A percentile compares a stretch with the other conserved stretches of the same genome.
phyloP scores from a whole-genome alignment of 2,113 vertebrate genomes.

The Neogobius melanostomus region DNA sequence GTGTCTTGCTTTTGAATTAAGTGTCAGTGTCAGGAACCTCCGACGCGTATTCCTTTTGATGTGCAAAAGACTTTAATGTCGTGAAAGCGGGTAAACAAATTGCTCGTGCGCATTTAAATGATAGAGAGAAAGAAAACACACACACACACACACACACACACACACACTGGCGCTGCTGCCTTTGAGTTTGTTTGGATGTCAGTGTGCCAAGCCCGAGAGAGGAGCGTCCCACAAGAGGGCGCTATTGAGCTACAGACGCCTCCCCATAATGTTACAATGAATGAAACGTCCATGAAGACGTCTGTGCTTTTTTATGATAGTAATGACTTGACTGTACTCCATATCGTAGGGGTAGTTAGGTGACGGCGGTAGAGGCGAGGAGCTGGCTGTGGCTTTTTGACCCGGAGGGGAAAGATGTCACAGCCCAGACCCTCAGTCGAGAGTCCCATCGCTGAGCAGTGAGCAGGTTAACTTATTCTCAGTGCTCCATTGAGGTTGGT shows the following conservation, averaged over 20 bases:
- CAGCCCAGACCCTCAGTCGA: conserved; percentile 63
- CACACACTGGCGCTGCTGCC: conserved; percentile 30
- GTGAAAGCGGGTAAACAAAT: conserved; percentile 51
- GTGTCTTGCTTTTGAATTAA: conserved; percentile 28
- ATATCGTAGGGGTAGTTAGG: conserved; percentile 46
- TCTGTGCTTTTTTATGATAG: conserved; percentile 65
- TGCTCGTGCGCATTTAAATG: conserved; percentile 34
- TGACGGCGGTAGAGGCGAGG: conserved; percentile 40
- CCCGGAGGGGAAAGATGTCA: conserved; percentile 38
- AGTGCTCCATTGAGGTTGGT: conserved; percentile 74
- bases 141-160: conserved; percentile 29
- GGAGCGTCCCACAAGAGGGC: conserved; percentile 75
- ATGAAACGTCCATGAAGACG: conserved; percentile 70
- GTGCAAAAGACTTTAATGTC: conserved; percentile 35
- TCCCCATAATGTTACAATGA: conserved; percentile 27
- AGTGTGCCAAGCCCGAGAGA: conserved; percentile 56
- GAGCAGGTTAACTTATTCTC: conserved; percentile 77
- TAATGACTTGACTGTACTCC: conserved; percentile 61
- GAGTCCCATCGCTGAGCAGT: conserved; percentile 68
- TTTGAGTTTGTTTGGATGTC: conserved; percentile 58
- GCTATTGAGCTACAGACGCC: conserved; percentile 77
- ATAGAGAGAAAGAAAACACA: conserved; percentile 17
- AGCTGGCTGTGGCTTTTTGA: conserved; percentile 33
- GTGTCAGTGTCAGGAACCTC: conserved; percentile 26
- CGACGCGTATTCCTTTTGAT: conserved; percentile 36